These are phyloP conservation scores for Rhodophaea formosa DNA, from an alignment of 2,888 invertebrate genomes.

Conservation along the genomic window DNA sequence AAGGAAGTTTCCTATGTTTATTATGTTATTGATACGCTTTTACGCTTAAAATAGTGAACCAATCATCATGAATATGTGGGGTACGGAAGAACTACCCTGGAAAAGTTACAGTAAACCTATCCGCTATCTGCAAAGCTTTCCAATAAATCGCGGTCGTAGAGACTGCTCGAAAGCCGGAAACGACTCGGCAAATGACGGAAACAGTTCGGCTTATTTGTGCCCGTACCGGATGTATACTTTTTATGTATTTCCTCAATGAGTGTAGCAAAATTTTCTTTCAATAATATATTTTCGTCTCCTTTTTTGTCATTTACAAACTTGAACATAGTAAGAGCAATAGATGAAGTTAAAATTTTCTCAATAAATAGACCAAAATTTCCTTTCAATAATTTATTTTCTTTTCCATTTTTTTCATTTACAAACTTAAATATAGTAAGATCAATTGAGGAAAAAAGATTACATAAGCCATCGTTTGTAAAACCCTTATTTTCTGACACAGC, in stretches of 20 bases:
- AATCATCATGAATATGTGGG: too few relatives aligned
- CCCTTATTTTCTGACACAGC: background rate
- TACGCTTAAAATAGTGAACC: too few relatives aligned
- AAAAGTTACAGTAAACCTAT: slow-evolving; percentile 16
- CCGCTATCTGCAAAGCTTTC: slow-evolving; percentile 22
- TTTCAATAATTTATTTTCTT: slow-evolving; percentile 9
- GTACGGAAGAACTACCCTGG: too few relatives aligned
- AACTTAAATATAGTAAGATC: background rate
- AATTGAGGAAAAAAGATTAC: background rate
- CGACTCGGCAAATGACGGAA: slow-evolving; percentile 59
- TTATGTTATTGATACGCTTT: too few relatives aligned
- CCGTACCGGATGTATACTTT: slow-evolving; percentile 49
- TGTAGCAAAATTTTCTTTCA: slow-evolving; percentile 33
- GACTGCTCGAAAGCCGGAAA: slow-evolving; percentile 52
- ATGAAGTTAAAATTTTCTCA: slow-evolving; percentile 32
- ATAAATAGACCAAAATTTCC: slow-evolving; percentile 34
- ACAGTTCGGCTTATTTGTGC: slow-evolving; percentile 55
- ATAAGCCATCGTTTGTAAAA: background rate
- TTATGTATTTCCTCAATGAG: slow-evolving; percentile 34
- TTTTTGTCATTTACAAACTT: background rate
- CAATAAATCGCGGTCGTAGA: slow-evolving; percentile 46
- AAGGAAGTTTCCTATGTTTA: too few relatives aligned
- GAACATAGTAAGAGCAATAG: background rate
- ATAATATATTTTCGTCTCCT: too few relatives aligned
- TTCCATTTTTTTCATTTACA: background rate